Percentiles rank a stretch among this genome's conserved stretches.
Evolutionary conservation across 2,888 invertebrate genomes (phyloP).

Genomic region (Pristionchus entomophagus): DNA sequence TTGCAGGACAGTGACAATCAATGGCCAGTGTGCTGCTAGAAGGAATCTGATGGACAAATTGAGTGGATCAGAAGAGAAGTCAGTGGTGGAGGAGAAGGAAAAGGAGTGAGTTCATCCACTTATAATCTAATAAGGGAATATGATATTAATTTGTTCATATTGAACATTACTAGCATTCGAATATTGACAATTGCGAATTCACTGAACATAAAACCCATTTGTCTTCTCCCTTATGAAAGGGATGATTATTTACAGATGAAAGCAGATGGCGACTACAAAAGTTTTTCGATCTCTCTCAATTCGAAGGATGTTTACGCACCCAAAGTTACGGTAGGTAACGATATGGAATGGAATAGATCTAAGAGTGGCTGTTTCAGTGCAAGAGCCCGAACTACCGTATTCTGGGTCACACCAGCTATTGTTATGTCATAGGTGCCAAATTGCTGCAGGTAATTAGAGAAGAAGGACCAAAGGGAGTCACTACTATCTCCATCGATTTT

Average conservation of each 20-base stretch:
- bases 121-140: too few species aligned
- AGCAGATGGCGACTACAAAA: not conserved
- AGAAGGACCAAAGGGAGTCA: not conserved
- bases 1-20: not conserved
- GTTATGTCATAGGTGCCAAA: not conserved
- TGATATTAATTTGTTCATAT: too few species aligned
- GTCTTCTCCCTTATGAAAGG: not conserved
- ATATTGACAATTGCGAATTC: too few species aligned
- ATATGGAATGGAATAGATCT: not conserved
- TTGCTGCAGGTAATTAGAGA: not conserved
- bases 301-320: not conserved
- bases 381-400: not conserved
- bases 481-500: not conserved
- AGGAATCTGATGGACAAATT: not conserved
- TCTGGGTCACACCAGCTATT: not conserved
- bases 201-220: too few species aligned
- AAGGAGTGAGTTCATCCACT: not conserved
- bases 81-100: not conserved
- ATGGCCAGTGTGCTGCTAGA: not conserved
- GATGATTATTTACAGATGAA: not conserved
- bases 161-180: too few species aligned
- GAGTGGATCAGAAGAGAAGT: not conserved
- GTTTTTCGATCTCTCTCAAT: not conserved
- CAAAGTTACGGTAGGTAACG: constrained; percentile 3
- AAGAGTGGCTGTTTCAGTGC: not conserved